Evolutionary conservation across 2,888 invertebrate genomes (phyloP).

Genomic region (Bugulina stolonifera): DNA sequence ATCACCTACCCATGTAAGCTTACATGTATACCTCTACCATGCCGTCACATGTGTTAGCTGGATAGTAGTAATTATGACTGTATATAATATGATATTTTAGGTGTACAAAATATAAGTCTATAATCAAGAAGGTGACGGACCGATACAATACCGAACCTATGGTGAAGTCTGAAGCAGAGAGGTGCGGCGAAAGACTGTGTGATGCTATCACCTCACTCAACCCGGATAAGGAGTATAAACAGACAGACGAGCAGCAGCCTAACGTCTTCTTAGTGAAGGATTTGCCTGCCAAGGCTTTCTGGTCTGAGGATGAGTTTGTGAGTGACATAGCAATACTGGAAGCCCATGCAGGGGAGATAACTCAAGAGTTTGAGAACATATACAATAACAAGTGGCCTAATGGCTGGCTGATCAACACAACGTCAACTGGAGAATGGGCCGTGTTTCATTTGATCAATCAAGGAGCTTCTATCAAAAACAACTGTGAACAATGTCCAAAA

Average conservation of each 20-base stretch:
- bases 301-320: conserved; percentile 27
- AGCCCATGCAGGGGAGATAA: conserved; percentile 29
- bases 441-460: conserved; percentile 45
- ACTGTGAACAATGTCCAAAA: conserved; percentile 37
- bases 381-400: conserved; percentile 22
- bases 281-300: conserved; percentile 23
- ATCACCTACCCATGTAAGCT: too few species aligned
- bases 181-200: not conserved
- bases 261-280: conserved; percentile 31
- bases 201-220: not conserved
- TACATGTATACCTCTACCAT: too few species aligned
- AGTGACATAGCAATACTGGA: conserved; percentile 30
- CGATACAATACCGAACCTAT: not conserved
- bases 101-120: conserved; percentile 6
- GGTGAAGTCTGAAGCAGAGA: not conserved
- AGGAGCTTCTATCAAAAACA: conserved; percentile 35
- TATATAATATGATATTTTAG: not conserved
- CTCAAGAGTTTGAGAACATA: conserved; percentile 32
- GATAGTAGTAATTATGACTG: not conserved
- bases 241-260: conserved; percentile 31
- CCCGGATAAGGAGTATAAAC: not conserved
- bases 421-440: conserved; percentile 40
- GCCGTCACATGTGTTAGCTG: too few species aligned
- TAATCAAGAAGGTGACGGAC: not conserved
- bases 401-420: conserved; percentile 40